Conservation (phyloP, 2,797 vertebrate genomes). For the Mormyrops attenuatus region DNA sequence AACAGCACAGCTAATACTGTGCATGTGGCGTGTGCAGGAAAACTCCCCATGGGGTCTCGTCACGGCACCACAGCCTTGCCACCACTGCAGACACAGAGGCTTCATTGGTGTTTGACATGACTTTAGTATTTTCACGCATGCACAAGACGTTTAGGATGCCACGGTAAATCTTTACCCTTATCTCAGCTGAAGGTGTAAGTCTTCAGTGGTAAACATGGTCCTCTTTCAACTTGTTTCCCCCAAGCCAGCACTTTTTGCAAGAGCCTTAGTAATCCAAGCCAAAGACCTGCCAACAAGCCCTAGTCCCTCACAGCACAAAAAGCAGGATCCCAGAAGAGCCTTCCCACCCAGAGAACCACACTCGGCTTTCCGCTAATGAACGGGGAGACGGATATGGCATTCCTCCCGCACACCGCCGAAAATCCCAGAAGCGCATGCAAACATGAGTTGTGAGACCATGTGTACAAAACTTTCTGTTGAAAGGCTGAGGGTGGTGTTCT, state of each 20-base stretch:
- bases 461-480: constrained; percentile 23
- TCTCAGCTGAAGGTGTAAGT: constrained; percentile 5
- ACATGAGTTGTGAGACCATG: neutral
- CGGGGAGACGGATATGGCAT: neutral
- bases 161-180: constrained; percentile 4
- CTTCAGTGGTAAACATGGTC: constrained; percentile 7
- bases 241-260: constrained; percentile 17
- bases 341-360: neutral
- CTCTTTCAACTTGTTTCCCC: constrained; percentile 17
- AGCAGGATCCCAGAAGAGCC: neutral
- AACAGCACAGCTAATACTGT: neutral
- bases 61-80: neutral
- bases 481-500: neutral
- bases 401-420: neutral
- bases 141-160: neutral
- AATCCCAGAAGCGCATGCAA: neutral
- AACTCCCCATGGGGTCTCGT: neutral
- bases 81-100: neutral
- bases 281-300: constrained; percentile 6
- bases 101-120: neutral
- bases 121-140: neutral
- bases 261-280: neutral
- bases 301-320: constrained; percentile 5
- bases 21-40: neutral
- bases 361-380: neutral